phyloP scores from a whole-genome alignment of 1,140 invertebrate genomes.

The Diplogasteroides magnus region DNA sequence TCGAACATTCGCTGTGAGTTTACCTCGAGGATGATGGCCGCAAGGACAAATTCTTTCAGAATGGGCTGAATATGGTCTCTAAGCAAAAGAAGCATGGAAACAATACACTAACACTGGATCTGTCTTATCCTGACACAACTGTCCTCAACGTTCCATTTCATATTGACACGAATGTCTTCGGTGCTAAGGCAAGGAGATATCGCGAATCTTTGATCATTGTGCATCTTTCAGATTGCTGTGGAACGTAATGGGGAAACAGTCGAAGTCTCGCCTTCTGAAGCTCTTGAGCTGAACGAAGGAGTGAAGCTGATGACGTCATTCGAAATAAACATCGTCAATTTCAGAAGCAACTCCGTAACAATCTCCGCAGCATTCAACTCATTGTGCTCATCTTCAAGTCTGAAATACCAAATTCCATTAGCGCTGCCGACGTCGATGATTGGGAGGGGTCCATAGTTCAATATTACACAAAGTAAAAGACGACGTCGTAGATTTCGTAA shows the following conservation, averaged over 20 bases:
- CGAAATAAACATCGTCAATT: neutral
- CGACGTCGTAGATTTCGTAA: neutral
- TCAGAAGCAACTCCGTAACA: slow-evolving; percentile 44
- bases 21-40: neutral
- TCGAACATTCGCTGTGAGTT: slow-evolving; percentile 54
- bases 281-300: slow-evolving; percentile 1
- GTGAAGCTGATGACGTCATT: neutral
- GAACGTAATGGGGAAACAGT: neutral
- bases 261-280: neutral
- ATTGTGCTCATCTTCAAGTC: slow-evolving; percentile 51
- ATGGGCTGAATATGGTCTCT: slow-evolving; percentile 21
- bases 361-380: slow-evolving; percentile 45
- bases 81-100: too few species aligned
- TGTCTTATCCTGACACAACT: slow-evolving; percentile 54
- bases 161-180: slow-evolving; percentile 54
- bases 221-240: slow-evolving; percentile 1
- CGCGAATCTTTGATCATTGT: neutral
- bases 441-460: slow-evolving; percentile 42
- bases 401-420: slow-evolving; percentile 30
- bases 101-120: slow-evolving; percentile 43
- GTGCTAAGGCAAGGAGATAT: slow-evolving; percentile 40
- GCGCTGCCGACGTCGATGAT: slow-evolving; percentile 27
- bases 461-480: slow-evolving; percentile 41
- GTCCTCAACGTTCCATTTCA: slow-evolving; percentile 49
- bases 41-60: slow-evolving; percentile 16